Conservation (phyloP, 1,140 invertebrate genomes). For the Drosophila ananassae region DNA sequence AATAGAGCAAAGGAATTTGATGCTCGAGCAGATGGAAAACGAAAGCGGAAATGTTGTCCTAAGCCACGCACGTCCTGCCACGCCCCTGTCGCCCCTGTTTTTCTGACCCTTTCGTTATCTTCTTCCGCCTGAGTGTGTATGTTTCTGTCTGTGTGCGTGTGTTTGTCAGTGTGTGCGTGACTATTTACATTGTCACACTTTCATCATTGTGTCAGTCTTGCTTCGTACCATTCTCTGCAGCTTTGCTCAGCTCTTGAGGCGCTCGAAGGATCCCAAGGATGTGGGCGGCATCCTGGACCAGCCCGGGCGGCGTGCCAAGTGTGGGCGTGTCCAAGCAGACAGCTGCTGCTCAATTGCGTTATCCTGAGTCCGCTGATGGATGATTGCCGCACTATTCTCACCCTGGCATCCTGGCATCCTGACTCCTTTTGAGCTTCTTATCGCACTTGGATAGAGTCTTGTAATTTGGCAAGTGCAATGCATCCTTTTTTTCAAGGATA, state of each 20-base stretch:
- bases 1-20: constrained; percentile 38
- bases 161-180: constrained; percentile 15
- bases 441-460: constrained; percentile 37
- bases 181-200: constrained; percentile 65
- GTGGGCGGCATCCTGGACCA: constrained; percentile 11
- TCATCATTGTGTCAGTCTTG: constrained; percentile 45
- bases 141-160: constrained; percentile 6
- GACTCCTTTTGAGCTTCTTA: constrained; percentile 23
- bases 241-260: constrained; percentile 46
- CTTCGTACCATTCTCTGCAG: constrained; percentile 21
- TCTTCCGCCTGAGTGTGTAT: constrained; percentile 29
- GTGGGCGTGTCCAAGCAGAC: constrained; percentile 50
- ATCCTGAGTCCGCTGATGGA: constrained; percentile 54
- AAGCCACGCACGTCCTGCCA: constrained; percentile 47
- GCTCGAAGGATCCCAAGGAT: constrained; percentile 26
- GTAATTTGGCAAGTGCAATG: constrained; percentile 62
- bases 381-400: constrained; percentile 35
- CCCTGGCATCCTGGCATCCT: constrained; percentile 17
- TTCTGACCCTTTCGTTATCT: constrained; percentile 23
- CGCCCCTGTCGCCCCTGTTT: background rate
- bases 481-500: constrained; percentile 15
- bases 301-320: constrained; percentile 12
- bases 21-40: constrained; percentile 52
- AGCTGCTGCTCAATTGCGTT: constrained; percentile 60
- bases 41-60: constrained; percentile 67